Base-by-base conservation (phyloP, 2,113 vertebrate species). In the Notothenia coriiceps region DNA sequence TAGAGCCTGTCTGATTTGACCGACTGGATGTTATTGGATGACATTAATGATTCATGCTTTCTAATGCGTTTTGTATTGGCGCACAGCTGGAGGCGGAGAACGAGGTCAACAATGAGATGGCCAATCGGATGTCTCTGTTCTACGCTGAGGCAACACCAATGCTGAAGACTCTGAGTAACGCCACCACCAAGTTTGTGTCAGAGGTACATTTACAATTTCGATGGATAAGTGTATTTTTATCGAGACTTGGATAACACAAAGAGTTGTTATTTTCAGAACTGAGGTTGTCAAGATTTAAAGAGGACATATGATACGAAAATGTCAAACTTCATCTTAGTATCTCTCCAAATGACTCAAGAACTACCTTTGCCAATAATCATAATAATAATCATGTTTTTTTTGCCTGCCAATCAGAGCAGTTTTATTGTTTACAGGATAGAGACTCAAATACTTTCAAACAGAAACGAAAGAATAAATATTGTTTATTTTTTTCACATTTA, bases 51-150 rank as follows among this genome's bases (percentile, higher is more conserved):
- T 72, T 6, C 44, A 70, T 62, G 13, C 55, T 43, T 12, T 10
- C 55, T 15, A 5, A 49, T 35, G 25, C 3, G 17, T 51, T 69
- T 59, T 70, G 50, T 51, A 1, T 79, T 7, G 46, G 2, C 62
- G 0, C 18, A 0, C 94, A 97, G 97, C 89, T 97, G 91, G 97
- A 97, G 0, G 96, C 95, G 0, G 96, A 98, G 91, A 97, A 96
- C 1, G 97, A 98, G 83, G 96, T 98, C 12, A 98, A 96, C 94
- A 98, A 97, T 0, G 97, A 98, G 92, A 98, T 98, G 97, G 97
- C 97, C 93, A 98, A 98, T 89, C 94, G 97, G 84, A 98, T 98
- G 97, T 98, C 97, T 1, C 95, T 97, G 47, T 97, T 97, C 91
- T 97, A 97, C 0, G 96, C 97, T 0, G 97, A 97, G 84, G 96